These are phyloP conservation scores for Pocota personata DNA, from an alignment of 2,888 invertebrate species.

Conservation along the genomic window DNA sequence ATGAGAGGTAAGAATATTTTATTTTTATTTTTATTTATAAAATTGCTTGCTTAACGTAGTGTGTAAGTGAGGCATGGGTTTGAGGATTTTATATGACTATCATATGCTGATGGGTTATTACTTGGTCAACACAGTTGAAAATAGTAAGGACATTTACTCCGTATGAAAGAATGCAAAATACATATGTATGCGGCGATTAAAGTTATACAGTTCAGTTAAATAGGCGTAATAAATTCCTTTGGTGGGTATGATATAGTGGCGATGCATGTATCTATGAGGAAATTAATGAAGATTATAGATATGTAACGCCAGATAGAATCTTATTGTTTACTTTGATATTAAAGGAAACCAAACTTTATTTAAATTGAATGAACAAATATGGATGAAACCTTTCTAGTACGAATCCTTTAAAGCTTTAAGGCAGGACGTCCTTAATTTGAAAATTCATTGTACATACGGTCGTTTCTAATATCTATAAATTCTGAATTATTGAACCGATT, in stretches of 20 bases:
- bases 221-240: background rate
- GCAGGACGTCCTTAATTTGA: too few relatives aligned
- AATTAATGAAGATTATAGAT: background rate
- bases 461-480: too few relatives aligned
- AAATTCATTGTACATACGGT: too few relatives aligned
- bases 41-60: slow-evolving; percentile 49
- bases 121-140: background rate
- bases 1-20: slow-evolving; percentile 15
- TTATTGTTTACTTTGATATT: too few relatives aligned
- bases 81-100: slow-evolving; percentile 42
- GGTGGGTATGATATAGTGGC: background rate
- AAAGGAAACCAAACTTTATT: too few relatives aligned
- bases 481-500: too few relatives aligned
- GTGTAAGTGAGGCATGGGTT: slow-evolving; percentile 45
- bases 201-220: background rate
- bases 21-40: slow-evolving; percentile 40
- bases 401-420: too few relatives aligned
- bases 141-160: background rate
- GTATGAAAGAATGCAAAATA: background rate
- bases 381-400: too few relatives aligned
- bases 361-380: too few relatives aligned
- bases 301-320: too few relatives aligned
- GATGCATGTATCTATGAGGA: background rate
- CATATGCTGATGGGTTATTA: background rate
- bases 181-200: background rate